A percentile compares a stretch with the other conserved stretches of the same genome.
Conservation (phyloP, 2,797 vertebrate genomes). For the Limnodromus scolopaceus region DNA sequence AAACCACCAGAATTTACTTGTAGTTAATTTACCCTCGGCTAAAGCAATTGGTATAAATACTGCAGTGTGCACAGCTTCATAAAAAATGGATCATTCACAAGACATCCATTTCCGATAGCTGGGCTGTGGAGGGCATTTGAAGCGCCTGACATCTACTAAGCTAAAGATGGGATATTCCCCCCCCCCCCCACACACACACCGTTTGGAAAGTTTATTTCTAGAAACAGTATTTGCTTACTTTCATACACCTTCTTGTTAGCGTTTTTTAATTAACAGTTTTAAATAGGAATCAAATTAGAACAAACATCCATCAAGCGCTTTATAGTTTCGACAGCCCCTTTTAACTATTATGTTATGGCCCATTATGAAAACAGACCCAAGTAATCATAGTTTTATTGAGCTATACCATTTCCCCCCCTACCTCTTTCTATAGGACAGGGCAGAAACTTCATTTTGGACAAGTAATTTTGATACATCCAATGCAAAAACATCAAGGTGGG, state of each 20-base stretch:
- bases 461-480: constrained; percentile 1
- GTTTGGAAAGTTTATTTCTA: not conserved
- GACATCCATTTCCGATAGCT: not conserved
- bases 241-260: not conserved
- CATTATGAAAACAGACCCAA: constrained; percentile 11
- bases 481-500: constrained; percentile 8
- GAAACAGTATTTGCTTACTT: not conserved
- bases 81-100: not conserved
- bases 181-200: accelerated
- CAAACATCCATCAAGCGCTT: not conserved
- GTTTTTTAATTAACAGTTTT: not conserved
- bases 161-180: not conserved
- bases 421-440: not conserved
- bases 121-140: not conserved
- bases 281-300: constrained; percentile 12
- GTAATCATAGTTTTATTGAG: constrained; percentile 33
- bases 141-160: not conserved
- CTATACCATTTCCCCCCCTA: not conserved
- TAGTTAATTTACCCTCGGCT: not conserved
- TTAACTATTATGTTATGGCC: not conserved
- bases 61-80: not conserved
- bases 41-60: not conserved
- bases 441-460: constrained; percentile 49
- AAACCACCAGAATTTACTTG: not conserved
- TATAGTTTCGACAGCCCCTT: constrained; percentile 9